A percentile compares a stretch with the other conserved stretches of the same genome.
These are phyloP conservation scores for Formica exsecta DNA, from an alignment of 1,140 invertebrate genomes.

Conservation along the genomic window DNA sequence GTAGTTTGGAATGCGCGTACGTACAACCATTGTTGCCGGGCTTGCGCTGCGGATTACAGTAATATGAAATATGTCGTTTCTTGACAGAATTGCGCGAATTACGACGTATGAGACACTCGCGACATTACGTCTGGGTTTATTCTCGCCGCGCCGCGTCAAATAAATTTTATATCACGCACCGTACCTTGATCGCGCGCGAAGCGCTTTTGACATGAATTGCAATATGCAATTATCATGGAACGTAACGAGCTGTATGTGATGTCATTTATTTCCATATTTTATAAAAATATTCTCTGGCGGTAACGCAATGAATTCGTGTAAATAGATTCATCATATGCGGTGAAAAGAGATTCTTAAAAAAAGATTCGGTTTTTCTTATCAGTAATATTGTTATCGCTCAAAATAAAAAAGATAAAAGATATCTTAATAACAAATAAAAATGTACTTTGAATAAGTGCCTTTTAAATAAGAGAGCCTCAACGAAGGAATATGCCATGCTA, in stretches of 20 bases:
- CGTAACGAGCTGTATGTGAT: background rate
- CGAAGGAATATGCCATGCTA: slow-evolving; percentile 21
- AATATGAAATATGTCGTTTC: slow-evolving; percentile 63
- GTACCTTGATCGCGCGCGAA: background rate
- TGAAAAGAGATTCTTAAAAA: background rate
- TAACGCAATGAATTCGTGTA: background rate
- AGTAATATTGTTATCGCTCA: background rate
- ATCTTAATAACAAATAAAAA: background rate
- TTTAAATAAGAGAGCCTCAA: slow-evolving; percentile 17
- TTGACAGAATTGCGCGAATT: slow-evolving; percentile 59
- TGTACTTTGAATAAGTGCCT: slow-evolving; percentile 12
- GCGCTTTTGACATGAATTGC: slow-evolving; percentile 4
- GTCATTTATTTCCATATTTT: background rate
- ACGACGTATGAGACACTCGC: slow-evolving; percentile 39
- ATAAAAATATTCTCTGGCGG: background rate
- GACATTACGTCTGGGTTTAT: background rate
- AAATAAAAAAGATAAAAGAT: slow-evolving; percentile 24
- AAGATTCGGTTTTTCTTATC: background rate
- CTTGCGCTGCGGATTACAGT: slow-evolving; percentile 67
- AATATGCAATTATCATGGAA: slow-evolving; percentile 21
- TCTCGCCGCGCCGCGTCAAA: slow-evolving; percentile 24
- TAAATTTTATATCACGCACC: slow-evolving; percentile 40
- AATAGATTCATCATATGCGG: background rate
- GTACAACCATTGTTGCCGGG: slow-evolving; percentile 56
- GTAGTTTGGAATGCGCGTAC: slow-evolving; percentile 41